Evolutionary conservation across 1,140 invertebrate species (phyloP).

Genomic region (Ips typographus): DNA sequence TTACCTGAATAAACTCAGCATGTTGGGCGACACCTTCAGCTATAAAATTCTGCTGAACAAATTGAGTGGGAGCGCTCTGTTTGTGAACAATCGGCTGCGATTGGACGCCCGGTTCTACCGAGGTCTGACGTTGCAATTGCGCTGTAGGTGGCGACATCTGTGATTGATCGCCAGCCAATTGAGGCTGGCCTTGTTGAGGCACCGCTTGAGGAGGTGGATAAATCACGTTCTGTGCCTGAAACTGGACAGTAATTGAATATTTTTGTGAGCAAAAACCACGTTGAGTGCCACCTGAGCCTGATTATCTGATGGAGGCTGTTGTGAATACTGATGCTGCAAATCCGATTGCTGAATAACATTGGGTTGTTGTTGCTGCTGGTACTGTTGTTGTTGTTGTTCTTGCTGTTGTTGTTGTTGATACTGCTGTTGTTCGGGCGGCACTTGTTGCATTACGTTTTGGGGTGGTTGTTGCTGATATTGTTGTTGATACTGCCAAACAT

Average conservation of each 20-base stretch:
- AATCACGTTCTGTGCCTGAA: slow-evolving; percentile 45
- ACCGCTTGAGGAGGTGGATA: slow-evolving; percentile 38
- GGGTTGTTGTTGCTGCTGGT: slow-evolving; percentile 41
- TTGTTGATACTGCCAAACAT: slow-evolving; percentile 9
- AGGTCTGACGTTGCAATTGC: slow-evolving; percentile 45
- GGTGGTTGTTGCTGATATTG: slow-evolving; percentile 51
- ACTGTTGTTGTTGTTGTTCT: slow-evolving; percentile 48
- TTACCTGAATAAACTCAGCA: slow-evolving; percentile 44
- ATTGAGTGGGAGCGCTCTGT: slow-evolving; percentile 42
- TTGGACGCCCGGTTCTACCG: slow-evolving; percentile 44
- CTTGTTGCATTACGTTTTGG: slow-evolving; percentile 38
- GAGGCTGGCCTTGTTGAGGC: slow-evolving; percentile 21
- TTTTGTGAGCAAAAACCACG: not conserved
- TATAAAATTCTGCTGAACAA: slow-evolving; percentile 44
- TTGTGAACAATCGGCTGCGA: slow-evolving; percentile 46
- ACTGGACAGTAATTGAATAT: not conserved
- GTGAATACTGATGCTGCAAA: slow-evolving; percentile 50
- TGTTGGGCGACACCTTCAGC: slow-evolving; percentile 43
- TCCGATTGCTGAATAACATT: slow-evolving; percentile 45
- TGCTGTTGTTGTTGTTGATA: slow-evolving; percentile 45
- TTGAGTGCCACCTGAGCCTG: slow-evolving; percentile 5
- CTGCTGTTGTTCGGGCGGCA: slow-evolving; percentile 36
- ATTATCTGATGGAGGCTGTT: slow-evolving; percentile 41
- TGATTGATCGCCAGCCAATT: slow-evolving; percentile 45
- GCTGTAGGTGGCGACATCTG: slow-evolving; percentile 41